Evolutionary conservation across 1,140 invertebrate genomes (phyloP).

Genomic region (Ladona fulva): DNA sequence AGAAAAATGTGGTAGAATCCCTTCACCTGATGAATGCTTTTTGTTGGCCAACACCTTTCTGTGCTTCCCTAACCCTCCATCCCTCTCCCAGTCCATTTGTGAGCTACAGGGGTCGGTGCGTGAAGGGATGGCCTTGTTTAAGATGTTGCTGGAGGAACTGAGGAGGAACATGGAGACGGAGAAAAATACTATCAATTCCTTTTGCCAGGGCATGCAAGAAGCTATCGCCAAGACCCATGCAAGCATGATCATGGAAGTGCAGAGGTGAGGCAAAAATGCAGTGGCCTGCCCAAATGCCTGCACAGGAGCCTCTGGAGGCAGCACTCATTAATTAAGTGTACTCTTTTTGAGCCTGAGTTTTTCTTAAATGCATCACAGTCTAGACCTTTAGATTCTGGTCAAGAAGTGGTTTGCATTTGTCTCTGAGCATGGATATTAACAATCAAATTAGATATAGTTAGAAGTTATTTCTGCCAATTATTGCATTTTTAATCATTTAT

Average conservation of each 20-base stretch:
- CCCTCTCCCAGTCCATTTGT: constrained; percentile 38
- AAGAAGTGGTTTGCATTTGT: neutral
- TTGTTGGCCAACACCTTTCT: neutral
- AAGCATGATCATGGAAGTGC: constrained; percentile 50
- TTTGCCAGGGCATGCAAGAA: constrained; percentile 57
- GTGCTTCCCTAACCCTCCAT: neutral
- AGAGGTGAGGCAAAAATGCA: constrained; percentile 35
- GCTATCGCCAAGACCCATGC: constrained; percentile 54
- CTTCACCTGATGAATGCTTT: neutral
- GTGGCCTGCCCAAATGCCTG: neutral
- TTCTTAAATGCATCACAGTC: neutral
- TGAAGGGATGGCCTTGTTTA: constrained; percentile 53
- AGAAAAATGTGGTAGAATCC: neutral
- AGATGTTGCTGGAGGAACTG: constrained; percentile 54
- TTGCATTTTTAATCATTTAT: too few relatives aligned
- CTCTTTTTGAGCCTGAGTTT: neutral
- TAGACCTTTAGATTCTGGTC: neutral
- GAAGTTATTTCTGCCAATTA: too few relatives aligned
- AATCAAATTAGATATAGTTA: too few relatives aligned
- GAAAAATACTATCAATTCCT: constrained; percentile 53
- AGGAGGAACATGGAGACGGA: constrained; percentile 54
- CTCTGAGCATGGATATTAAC: too few relatives aligned
- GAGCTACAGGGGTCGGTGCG: constrained; percentile 52
- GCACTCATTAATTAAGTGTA: constrained; percentile 7
- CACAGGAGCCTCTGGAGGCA: neutral